Conservation (phyloP, 2,888 invertebrate species). For the Prosapia bicincta region DNA sequence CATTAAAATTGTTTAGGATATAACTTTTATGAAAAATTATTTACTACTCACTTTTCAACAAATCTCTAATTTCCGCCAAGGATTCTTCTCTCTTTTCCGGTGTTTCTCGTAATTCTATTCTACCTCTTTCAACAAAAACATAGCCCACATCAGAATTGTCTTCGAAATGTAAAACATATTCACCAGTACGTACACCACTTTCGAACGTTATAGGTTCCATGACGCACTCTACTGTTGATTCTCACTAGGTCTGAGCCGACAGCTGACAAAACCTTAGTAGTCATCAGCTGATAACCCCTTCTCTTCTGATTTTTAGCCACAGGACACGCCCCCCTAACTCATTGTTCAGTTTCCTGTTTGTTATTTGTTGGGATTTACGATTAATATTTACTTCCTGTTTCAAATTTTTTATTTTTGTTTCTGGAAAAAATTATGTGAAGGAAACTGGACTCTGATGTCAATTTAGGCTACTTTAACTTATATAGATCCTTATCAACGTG, state of each 20-base stretch:
- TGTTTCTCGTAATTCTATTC: slow-evolving; percentile 62
- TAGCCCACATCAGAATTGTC: slow-evolving; percentile 60
- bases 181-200: slow-evolving; percentile 64
- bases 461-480: no score
- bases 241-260: neutral
- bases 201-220: slow-evolving; percentile 55
- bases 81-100: slow-evolving; percentile 59
- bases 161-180: slow-evolving; percentile 64
- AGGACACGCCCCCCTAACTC: neutral
- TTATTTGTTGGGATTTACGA: no score
- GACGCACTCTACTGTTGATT: neutral
- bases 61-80: slow-evolving; percentile 54
- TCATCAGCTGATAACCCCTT: slow-evolving; percentile 6
- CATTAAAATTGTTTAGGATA: no score
- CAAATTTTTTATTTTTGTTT: no score
- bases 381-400: no score
- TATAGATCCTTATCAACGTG: no score
- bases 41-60: slow-evolving; percentile 62
- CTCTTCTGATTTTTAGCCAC: neutral
- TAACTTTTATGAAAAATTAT: no score
- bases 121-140: slow-evolving; percentile 57
- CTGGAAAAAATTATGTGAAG: no score
- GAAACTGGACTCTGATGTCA: no score
- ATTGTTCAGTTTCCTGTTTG: neutral
- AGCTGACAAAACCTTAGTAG: neutral